Conservation (phyloP, 2,113 vertebrate species). For the Lagopus leucura region DNA sequence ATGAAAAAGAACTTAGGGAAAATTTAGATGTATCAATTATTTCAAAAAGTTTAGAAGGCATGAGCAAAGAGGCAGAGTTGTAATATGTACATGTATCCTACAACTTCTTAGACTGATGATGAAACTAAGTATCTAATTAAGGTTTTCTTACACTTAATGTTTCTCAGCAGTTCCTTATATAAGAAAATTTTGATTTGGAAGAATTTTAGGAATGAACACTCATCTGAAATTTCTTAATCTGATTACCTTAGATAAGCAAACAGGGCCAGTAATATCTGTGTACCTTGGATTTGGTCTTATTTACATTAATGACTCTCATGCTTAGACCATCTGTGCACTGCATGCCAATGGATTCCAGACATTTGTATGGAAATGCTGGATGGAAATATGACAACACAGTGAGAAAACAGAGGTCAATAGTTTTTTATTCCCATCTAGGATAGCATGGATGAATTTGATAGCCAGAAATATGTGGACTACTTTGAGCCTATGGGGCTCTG, state of each 20-base stretch:
- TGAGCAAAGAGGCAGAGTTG: not conserved
- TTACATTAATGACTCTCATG: not conserved
- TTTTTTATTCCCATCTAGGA: not conserved
- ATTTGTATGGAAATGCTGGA: not conserved
- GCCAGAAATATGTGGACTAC: not conserved
- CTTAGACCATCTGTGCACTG: not conserved
- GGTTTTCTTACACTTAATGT: not conserved
- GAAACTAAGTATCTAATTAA: not conserved
- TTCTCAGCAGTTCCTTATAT: not conserved
- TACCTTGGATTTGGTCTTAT: not conserved
- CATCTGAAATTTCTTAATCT: not conserved
- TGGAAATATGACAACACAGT: not conserved
- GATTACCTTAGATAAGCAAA: not conserved
- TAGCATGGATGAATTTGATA: not conserved
- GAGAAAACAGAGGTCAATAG: not conserved
- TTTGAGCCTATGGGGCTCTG: not conserved
- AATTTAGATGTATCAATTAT: not conserved
- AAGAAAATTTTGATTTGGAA: not conserved
- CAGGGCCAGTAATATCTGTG: accelerated
- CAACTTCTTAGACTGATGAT: not conserved
- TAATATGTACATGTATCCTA: not conserved
- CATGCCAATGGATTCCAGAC: not conserved
- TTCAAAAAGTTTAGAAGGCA: not conserved
- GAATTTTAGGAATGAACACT: not conserved
- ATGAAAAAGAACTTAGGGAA: not conserved